Conservation (phyloP, 2,888 invertebrate genomes). For the Ramazzottius varieornatus region DNA sequence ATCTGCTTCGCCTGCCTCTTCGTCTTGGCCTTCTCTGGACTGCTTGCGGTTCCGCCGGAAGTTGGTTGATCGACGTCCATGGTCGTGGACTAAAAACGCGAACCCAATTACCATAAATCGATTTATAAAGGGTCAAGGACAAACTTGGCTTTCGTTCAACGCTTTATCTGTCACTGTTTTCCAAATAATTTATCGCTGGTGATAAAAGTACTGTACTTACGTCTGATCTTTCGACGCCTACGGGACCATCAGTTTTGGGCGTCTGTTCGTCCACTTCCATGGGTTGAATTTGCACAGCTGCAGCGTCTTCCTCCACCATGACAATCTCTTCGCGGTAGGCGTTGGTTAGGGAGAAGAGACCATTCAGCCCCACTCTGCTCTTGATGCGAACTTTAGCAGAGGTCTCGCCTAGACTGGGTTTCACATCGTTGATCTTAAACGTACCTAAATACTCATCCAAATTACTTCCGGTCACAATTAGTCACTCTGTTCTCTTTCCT, state of each 20-base stretch:
- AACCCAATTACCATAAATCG: no score
- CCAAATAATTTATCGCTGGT: not conserved
- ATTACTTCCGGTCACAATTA: no score
- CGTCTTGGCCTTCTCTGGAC: conserved; percentile 7
- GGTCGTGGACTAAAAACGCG: not conserved
- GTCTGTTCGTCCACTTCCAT: conserved; percentile 9
- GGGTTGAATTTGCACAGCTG: conserved; percentile 13
- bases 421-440: conserved; percentile 30
- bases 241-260: conserved; percentile 9
- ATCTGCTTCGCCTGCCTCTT: conserved; percentile 2
- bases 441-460: conserved; percentile 16
- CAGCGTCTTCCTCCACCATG: conserved; percentile 25
- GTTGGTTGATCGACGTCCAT: not conserved
- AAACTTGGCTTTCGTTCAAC: no score
- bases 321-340: conserved; percentile 32
- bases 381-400: conserved; percentile 87
- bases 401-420: conserved; percentile 60
- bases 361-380: conserved; percentile 72
- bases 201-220: not conserved
- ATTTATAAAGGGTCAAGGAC: not conserved
- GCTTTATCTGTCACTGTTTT: no score
- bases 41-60: no score
- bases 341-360: conserved; percentile 58
- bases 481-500: not conserved
- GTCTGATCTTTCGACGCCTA: conserved; percentile 5